Percentiles rank a stretch among this genome's conserved stretches.
phyloP scores from a whole-genome alignment of 2,888 invertebrate species.

The Axea sp. region DNA sequence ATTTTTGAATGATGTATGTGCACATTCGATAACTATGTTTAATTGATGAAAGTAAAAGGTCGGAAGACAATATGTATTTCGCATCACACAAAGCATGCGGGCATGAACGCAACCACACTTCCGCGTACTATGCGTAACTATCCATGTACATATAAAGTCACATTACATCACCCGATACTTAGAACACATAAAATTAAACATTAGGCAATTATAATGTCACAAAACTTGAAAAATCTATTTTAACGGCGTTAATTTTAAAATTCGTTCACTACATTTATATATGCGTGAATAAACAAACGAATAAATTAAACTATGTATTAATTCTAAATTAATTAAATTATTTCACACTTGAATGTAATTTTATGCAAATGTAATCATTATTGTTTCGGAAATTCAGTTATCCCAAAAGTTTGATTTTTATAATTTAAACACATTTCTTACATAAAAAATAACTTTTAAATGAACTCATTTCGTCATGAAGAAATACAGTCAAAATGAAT shows the following conservation, averaged over 20 bases:
- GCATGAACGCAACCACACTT: slow-evolving; percentile 24
- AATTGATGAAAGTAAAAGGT: slow-evolving; percentile 49
- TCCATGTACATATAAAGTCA: slow-evolving; percentile 25
- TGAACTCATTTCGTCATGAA: too few relatives aligned
- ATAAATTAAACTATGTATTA: too few relatives aligned
- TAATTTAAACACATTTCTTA: too few relatives aligned
- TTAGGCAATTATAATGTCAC: slow-evolving; percentile 22
- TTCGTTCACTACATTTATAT: too few relatives aligned
- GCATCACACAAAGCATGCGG: slow-evolving; percentile 23
- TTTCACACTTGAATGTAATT: too few relatives aligned
- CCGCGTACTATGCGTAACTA: slow-evolving; percentile 40
- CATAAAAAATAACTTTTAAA: too few relatives aligned
- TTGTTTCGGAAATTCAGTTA: too few relatives aligned
- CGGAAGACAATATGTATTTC: slow-evolving; percentile 37
- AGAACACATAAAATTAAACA: slow-evolving; percentile 13
- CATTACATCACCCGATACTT: slow-evolving; percentile 23
- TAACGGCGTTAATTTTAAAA: background rate
- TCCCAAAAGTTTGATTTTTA: too few relatives aligned
- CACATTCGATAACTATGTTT: slow-evolving; percentile 6
- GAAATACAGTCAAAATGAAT: too few relatives aligned
- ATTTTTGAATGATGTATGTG: slow-evolving; percentile 5
- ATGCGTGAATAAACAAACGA: too few relatives aligned
- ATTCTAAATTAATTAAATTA: too few relatives aligned
- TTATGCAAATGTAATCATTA: too few relatives aligned
- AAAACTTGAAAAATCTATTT: slow-evolving; percentile 5